phyloP scores from a whole-genome alignment of 2,113 vertebrate genomes.

The Sardina pilchardus region DNA sequence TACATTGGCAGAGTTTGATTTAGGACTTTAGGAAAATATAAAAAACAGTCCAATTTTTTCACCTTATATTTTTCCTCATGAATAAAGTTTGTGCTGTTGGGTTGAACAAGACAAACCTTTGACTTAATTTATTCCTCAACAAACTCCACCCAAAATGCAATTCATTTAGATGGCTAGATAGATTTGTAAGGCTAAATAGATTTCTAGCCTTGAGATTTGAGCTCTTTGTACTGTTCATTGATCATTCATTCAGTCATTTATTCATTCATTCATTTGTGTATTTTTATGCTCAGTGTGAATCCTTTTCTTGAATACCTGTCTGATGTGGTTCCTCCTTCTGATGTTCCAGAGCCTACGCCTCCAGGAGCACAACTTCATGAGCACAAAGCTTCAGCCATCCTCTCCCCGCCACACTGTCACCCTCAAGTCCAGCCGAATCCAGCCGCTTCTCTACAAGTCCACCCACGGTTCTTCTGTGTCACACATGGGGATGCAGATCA shows the following conservation, averaged over 20 bases:
- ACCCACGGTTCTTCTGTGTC: neutral
- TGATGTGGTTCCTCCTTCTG: neutral
- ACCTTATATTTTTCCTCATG: too few species aligned
- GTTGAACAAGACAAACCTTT: too few species aligned
- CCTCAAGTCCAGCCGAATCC: neutral
- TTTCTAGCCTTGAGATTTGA: neutral
- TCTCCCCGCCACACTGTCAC: neutral
- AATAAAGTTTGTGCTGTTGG: too few species aligned
- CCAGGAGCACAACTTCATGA: neutral
- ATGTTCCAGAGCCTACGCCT: neutral
- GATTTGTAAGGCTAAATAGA: too few species aligned
- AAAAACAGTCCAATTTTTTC: too few species aligned
- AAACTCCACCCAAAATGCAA: too few species aligned
- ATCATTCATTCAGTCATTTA: neutral
- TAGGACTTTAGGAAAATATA: neutral
- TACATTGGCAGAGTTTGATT: neutral
- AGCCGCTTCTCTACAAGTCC: neutral
- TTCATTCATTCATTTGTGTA: too few species aligned
- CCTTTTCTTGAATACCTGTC: neutral
- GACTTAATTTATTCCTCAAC: too few species aligned
- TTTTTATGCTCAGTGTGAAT: neutral
- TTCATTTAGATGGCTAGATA: too few species aligned
- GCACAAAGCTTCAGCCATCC: neutral
- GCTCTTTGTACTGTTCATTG: neutral
- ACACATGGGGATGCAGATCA: neutral